Base-by-base conservation (phyloP, 2,113 vertebrate genomes). In the Condylura cristata region DNA sequence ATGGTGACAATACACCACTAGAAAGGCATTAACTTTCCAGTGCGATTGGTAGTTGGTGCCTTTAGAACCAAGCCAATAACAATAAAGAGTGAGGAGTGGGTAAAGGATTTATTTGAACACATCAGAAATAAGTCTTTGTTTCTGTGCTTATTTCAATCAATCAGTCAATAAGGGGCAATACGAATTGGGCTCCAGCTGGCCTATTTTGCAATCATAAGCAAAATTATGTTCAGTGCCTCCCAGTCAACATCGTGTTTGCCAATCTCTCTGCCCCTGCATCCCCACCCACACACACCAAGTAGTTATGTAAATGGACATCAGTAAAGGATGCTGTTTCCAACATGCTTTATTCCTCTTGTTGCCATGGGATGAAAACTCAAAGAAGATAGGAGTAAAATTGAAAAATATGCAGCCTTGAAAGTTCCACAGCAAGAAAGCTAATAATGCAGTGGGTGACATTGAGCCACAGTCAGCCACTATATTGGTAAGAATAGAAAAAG, bases 291-390 rank as follows among this genome's bases (percentile, higher is more conserved):
- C 46, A 65, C 11, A 81, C 56, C 71, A 94, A 83, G 66, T 89
- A 87, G 91, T 80, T 86, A 91, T 84, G 61, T 82, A 96, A 86
- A 84, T 94, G 65, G 39, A 87, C 75, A 88, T 56, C 37, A 84
- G 44, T 75, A 48, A 91, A 93, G 32, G 71, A 72, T 82, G 82
- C 22, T 84, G 83, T 90, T 66, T 91, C 39, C 60, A 94, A 76
- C n/a, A n/a, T n/a, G n/a, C 51, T 86, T 84, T 76, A 46, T 91
- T 72, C 65, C 20, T 87, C 18, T 81, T 61, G 66, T 93, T 96
- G 91, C 61, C 65, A 72, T 91, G 61, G 61, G 8, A 79, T 90
- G 17, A 84, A 79, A 94, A 76, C 34, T 84, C 61, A 71, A 86
- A 83, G 18, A 85, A 68, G 46, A 72, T 17, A 74, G n/a, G 90